Evolutionary conservation across 2,113 vertebrate species (phyloP).

Genomic region (Struthio camelus): DNA sequence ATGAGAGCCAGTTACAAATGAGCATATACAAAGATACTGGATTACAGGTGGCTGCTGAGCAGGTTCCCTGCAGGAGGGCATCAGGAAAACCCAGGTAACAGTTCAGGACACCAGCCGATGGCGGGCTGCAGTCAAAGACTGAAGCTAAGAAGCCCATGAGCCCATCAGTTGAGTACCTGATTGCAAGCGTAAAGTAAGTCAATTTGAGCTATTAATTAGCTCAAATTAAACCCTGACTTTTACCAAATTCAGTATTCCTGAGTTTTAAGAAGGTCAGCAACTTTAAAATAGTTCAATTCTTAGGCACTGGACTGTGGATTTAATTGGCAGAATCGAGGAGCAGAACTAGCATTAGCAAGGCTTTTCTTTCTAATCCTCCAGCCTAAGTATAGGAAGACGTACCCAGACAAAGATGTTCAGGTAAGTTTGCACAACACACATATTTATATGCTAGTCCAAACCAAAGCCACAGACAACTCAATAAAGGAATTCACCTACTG

Average conservation of each 20-base stretch:
- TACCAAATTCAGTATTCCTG: not conserved
- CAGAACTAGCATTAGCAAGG: not conserved
- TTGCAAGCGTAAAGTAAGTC: not conserved
- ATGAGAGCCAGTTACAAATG: not conserved
- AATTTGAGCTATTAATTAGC: not conserved
- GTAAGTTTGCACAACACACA: not conserved
- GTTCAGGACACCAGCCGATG: fast-evolving
- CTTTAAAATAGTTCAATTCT: not conserved
- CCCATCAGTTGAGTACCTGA: fast-evolving
- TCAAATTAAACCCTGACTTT: not conserved
- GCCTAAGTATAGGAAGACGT: not conserved
- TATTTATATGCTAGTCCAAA: not conserved
- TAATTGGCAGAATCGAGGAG: not conserved
- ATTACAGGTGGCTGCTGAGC: not conserved
- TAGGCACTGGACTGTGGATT: not conserved
- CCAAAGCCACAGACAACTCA: not conserved
- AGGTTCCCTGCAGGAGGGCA: not conserved
- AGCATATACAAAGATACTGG: not conserved
- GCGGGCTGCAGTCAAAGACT: not conserved
- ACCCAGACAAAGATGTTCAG: not conserved
- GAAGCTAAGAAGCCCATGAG: not conserved
- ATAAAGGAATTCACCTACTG: not conserved
- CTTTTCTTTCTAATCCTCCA: not conserved
- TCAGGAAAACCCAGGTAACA: not conserved
- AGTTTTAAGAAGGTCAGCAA: not conserved